phyloP scores from a whole-genome alignment of 2,113 vertebrate genomes.

The Athene cunicularia region DNA sequence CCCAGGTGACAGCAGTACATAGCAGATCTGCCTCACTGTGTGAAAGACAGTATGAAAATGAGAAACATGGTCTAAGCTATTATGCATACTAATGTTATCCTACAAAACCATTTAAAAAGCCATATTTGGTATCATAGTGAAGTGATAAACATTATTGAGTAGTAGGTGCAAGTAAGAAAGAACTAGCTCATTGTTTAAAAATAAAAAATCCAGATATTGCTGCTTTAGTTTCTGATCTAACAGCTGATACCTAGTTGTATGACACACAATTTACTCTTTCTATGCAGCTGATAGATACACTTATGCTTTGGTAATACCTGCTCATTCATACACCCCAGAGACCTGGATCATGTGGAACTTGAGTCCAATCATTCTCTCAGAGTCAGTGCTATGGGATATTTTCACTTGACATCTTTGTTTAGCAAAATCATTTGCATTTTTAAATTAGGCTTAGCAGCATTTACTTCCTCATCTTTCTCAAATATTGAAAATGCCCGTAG shows the following conservation, averaged over 20 bases:
- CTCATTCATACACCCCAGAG: not conserved
- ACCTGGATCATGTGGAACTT: not conserved
- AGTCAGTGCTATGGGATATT: not conserved
- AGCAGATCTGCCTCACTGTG: not conserved
- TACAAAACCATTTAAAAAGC: rapidly evolving
- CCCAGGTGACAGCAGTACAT: not conserved
- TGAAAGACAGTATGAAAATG: not conserved
- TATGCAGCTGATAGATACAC: not conserved
- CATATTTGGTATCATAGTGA: not conserved
- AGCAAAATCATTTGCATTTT: conserved; percentile 22
- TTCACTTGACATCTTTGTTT: conserved; percentile 5
- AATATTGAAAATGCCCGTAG: not conserved
- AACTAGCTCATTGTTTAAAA: not conserved
- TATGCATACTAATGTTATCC: not conserved
- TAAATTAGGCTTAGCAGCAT: conserved; percentile 4
- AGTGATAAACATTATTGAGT: not conserved
- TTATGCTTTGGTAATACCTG: not conserved
- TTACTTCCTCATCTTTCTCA: not conserved
- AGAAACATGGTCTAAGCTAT: not conserved
- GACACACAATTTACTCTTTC: not conserved
- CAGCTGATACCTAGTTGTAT: not conserved
- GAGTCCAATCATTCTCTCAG: not conserved
- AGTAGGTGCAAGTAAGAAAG: not conserved
- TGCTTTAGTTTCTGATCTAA: not conserved
- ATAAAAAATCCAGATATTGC: not conserved